Evolutionary conservation across 2,113 vertebrate genomes (phyloP), one percentile per base, ranked within the genome.

Genomic region (Ivindomyrus marchei): DNA sequence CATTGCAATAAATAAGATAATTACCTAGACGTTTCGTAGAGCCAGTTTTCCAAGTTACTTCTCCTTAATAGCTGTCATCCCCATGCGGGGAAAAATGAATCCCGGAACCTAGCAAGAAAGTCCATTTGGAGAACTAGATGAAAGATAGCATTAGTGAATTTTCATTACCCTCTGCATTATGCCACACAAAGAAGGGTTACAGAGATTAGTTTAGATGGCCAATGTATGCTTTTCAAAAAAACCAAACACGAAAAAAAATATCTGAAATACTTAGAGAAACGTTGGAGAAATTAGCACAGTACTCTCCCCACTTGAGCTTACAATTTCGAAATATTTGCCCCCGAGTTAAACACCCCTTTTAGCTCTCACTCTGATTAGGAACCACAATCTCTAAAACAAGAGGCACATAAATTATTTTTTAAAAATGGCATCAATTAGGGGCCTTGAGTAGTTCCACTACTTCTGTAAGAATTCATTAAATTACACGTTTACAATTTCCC

Each of bases 81-180:
- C 96, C 96, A 96, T 95, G 94, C 93, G 95, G 93, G 95, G 92
- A 92, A 88, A 89, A 95, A 70, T 21, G 56, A 87, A 21, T 36
- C 74, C 95, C 92, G 94, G 93, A 92, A 93, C 92, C n/a, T 95
- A 94, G 94, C 88, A 56, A 56, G 17, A 53, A 53, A 96, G 96
- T 94, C 96, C 96, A 97, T 97, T 98, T 98, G 95, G 95, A 93
- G 95, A 97, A 96, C 95, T 96, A 95, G 93, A 94, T 96, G 94
- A 96, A 94, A 91, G 91, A 95, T 93, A 93, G 94, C 96, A 96
- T 95, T 94, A 96, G 93, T 96, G 96, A 95, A 96, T 97, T 98
- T 98, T 97, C 97, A 99, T 97, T 98, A 97, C 93, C 92, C 95
- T 95, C 96, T 95, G 94, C 96, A 97, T 97, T 96, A 96, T 94